Evolutionary conservation across 1,140 invertebrate genomes (phyloP), one percentile per base, ranked within the genome.

Genomic region (Dendroctonus ponderosae): DNA sequence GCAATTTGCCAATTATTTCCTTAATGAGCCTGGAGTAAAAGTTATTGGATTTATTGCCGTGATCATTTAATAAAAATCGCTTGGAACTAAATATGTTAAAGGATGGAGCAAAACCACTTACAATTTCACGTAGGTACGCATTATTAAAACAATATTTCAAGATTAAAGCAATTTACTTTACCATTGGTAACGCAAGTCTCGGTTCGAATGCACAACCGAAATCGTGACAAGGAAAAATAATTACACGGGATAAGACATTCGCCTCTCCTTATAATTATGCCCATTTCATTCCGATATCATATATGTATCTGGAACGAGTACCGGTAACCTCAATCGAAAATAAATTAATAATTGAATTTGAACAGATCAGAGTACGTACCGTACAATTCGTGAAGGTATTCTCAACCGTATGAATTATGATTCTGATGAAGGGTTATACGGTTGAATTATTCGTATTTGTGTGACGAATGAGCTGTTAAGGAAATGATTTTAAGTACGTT

Each of bases 251-350:
- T 11, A 11, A 46, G 12, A 9, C 8, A 46, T 46, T 46, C 12
- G 8, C 8, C 44, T 9, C 12, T 46, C 8, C 44, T 12, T 11
- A 12, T 46, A 46, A 46, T 46, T 46, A 46, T 46, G 44, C 8
- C 44, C 44, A 46, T 46, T 46, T 46, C 44, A 12, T 46, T 46
- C 12, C 44, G 44, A 46, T 46, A 12, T 26, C 26, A 12, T 38
- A 14, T 53, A 38, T 53, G 51, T 53, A 53, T 15, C 51, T 38
- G 51, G 51, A 53, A 53, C 51, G 14, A 9, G 51, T 11, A 53
- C 9, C 37, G 15, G 9, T 53, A 53, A 53, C 51, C 51, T 38
- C 9, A 53, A 15, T 53, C 9, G 14, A 11, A 9, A 9, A 11
- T 14, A 53, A 53, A 53, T 53, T 53, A 53, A 53, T 53, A 53